A percentile compares a stretch with the other conserved stretches of the same genome.
phyloP scores from a whole-genome alignment of 2,113 vertebrate species.

The Pollimyrus isidori region DNA sequence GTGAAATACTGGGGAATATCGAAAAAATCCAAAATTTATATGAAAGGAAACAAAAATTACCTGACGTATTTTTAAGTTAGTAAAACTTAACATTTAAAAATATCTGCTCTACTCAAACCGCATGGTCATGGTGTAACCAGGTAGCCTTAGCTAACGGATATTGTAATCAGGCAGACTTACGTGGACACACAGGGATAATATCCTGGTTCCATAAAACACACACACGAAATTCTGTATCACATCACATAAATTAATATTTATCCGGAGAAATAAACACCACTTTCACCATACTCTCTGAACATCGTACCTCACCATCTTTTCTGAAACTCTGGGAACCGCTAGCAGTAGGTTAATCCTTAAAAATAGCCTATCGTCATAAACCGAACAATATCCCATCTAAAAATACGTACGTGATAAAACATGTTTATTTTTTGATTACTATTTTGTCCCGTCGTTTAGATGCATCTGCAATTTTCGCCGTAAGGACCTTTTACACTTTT shows the following conservation, averaged over 20 bases:
- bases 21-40: background rate
- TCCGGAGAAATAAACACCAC: background rate
- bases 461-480: background rate
- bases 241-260: background rate
- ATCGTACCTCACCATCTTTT: background rate
- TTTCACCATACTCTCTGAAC: background rate
- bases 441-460: background rate
- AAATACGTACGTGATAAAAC: slow-evolving; percentile 40
- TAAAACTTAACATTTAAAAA: background rate
- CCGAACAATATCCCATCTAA: background rate
- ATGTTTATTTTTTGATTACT: slow-evolving; percentile 12
- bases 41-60: background rate
- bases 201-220: background rate
- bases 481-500: background rate
- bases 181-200: background rate
- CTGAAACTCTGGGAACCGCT: background rate
- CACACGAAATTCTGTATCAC: background rate
- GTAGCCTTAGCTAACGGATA: background rate
- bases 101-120: background rate
- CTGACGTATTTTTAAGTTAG: background rate
- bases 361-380: background rate
- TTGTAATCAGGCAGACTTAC: background rate
- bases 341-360: background rate
- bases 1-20: background rate
- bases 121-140: background rate